Base-by-base conservation (phyloP, 2,113 vertebrate genomes). In the Origma solitaria region DNA sequence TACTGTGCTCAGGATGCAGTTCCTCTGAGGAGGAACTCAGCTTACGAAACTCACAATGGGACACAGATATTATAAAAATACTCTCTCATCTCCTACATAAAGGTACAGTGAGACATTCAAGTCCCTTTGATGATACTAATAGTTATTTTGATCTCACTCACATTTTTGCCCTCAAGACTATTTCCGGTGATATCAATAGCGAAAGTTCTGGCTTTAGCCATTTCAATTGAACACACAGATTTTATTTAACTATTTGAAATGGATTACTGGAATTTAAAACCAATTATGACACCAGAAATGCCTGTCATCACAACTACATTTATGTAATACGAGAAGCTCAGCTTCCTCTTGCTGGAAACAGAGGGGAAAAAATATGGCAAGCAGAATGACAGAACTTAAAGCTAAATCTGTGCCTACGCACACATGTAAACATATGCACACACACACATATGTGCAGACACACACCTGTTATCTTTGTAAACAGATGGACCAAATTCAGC, bases 221-320 rank as follows among this genome's bases (percentile, higher is more conserved):
- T 97, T 97, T 96, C 96, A 91, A 88, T 13, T 93, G 96, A 97
- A 83, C 95, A 53, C 76, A 90, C 72, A 86, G 82, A 96, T 96
- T 96, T 97, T 96, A 96, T 97, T 97, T 95, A 97, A 96, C 94
- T 93, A 94, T 97, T 95, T 96, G 85, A 91, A 97, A 97, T 95
- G 95, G 94, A 97, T 97, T 97, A 96, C 90, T 92, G 97, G 97
- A 97, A 97, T 98, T 96, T 98, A 97, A 98, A 98, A 96, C 86
- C 97, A 96, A 97, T 97, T 97, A 96, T 95, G 96, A 97, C 93
- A 95, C 97, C 92, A 98, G 96, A 97, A 96, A 95, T 95, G 97
- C 96, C 93, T 97, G 96, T 95, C 96, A 97, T 97, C 95, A 91
- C 22, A 73, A 92, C 95, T 94, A 96, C 97, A 97, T 97, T 97